These are phyloP conservation scores for Symphodus melops DNA, from an alignment of 2,113 vertebrate genomes.

Conservation along the genomic window DNA sequence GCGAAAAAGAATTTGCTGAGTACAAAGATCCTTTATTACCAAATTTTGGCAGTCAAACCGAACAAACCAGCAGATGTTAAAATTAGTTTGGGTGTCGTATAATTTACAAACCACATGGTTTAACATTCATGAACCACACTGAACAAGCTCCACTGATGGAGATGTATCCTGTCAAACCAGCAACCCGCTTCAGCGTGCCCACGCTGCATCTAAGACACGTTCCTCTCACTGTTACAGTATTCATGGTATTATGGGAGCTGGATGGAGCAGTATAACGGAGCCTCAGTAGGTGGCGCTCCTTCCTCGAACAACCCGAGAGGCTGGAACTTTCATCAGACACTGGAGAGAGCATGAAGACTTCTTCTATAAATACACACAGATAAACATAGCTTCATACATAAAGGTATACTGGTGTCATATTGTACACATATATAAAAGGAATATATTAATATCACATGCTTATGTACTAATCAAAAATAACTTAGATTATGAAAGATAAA, in stretches of 20 bases:
- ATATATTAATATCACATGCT: slow-evolving; percentile 88
- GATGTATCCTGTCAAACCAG: slow-evolving; percentile 26
- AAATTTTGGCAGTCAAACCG: slow-evolving; percentile 47
- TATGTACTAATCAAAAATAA: slow-evolving; percentile 83
- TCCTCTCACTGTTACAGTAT: background rate
- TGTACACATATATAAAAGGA: slow-evolving; percentile 77
- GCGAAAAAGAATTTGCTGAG: slow-evolving; percentile 30
- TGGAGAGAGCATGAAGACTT: slow-evolving; percentile 54
- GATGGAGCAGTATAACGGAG: slow-evolving; percentile 46
- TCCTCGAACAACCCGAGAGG: slow-evolving; percentile 50
- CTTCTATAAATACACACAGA: slow-evolving; percentile 83
- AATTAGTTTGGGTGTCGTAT: slow-evolving; percentile 24
- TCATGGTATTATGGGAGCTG: slow-evolving; percentile 7
- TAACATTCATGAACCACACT: slow-evolving; percentile 33
- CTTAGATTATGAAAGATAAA: slow-evolving; percentile 79
- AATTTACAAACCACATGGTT: slow-evolving; percentile 50
- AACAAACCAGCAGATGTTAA: slow-evolving; percentile 47
- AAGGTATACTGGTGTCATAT: slow-evolving; percentile 76
- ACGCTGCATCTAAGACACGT: background rate
- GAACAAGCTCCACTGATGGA: background rate
- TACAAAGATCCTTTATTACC: slow-evolving; percentile 77
- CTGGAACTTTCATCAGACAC: slow-evolving; percentile 71
- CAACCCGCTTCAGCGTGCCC: background rate
- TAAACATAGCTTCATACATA: slow-evolving; percentile 76
- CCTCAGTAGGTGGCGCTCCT: slow-evolving; percentile 71